phyloP scores from a whole-genome alignment of 2,888 invertebrate species.

The Orchesellides sinensis region DNA sequence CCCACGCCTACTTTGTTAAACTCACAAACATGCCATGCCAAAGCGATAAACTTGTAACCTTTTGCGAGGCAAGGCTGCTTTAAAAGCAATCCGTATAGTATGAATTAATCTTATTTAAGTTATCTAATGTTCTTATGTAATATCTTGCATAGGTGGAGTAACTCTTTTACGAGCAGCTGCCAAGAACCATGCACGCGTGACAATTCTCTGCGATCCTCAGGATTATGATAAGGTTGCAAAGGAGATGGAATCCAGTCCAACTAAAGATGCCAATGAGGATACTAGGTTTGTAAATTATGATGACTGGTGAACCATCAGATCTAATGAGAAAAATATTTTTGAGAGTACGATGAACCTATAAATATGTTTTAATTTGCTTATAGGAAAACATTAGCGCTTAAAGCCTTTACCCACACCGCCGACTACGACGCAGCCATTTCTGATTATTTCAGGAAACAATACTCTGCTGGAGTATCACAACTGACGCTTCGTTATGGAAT shows the following conservation, averaged over 20 bases:
- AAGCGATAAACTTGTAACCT: not conserved
- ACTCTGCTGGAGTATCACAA: constrained; percentile 87
- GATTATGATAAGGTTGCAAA: constrained; percentile 89
- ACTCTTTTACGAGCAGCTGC: constrained; percentile 96
- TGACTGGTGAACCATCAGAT: no score
- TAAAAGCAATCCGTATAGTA: no score
- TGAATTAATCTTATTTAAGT: not conserved
- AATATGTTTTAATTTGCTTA: no score
- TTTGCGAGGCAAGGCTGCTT: not conserved
- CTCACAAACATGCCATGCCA: constrained; percentile 3
- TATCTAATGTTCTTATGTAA: constrained; percentile 32
- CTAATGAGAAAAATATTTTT: no score
- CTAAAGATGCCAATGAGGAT: constrained; percentile 84
- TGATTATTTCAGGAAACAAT: constrained; percentile 95
- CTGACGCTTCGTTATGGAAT: constrained; percentile 93
- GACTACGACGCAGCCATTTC: constrained; percentile 96
- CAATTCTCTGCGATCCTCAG: constrained; percentile 92
- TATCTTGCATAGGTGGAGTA: constrained; percentile 84
- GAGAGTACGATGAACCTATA: no score
- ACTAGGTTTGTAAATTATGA: constrained; percentile 84
- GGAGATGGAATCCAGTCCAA: constrained; percentile 83
- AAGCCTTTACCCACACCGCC: constrained; percentile 98
- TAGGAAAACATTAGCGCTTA: constrained; percentile 88
- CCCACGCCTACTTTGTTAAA: constrained; percentile 3
- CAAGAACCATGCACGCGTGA: constrained; percentile 96